Base-by-base conservation (phyloP, 2,797 vertebrate genomes). In the Limnodromus scolopaceus region DNA sequence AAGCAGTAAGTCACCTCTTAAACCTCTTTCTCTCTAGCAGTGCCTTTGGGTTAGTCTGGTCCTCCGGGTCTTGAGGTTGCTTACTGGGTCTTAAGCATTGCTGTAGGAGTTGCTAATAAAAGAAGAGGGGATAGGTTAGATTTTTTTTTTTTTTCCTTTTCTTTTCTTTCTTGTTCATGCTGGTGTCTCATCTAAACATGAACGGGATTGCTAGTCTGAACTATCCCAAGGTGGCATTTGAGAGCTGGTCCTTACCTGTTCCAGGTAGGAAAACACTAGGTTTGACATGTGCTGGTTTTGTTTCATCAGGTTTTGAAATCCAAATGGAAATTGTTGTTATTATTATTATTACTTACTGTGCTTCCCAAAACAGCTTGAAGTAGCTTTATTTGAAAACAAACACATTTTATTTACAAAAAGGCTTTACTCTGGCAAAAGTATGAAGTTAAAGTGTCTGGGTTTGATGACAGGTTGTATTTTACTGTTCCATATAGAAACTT, bases 1-100 rank as follows among this genome's bases (percentile, higher is more conserved):
- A 98, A 98, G 98, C 98, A 98, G 98, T 98, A 98, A 98, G 98
- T 98, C 93, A 96, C 91, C 43, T 92, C 96, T 98, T 97, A 96
- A 96, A 96, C 94, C 82, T 72, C 22, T 60, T 96, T 85, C 93
- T 97, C 89, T 96, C 75, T 77, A 70, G 88, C 9, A 93, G 70
- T 5, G 64, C 48, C 83, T 87, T 92, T 92, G 95, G 84, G 89
- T 93, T 96, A 95, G 78, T 96, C 80, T 91, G 79, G 78, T 97
- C 84, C 96, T 90, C 91, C 5, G 39, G 87, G 84, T 97, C 88
- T 78, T 97, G 27, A 2, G n/a, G 69, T 89, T 78, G 88, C 92
- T 89, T 76, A 32, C 58, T 10, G 17, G 51, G 76, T 93, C 92
- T 18, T 55, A 91, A 68, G 77, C 68, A 13, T 63, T 75, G 87